A percentile compares a stretch with the other conserved stretches of the same genome.
phyloP scores from a whole-genome alignment of 2,888 invertebrate genomes.

The Siphlonurus alternatus region DNA sequence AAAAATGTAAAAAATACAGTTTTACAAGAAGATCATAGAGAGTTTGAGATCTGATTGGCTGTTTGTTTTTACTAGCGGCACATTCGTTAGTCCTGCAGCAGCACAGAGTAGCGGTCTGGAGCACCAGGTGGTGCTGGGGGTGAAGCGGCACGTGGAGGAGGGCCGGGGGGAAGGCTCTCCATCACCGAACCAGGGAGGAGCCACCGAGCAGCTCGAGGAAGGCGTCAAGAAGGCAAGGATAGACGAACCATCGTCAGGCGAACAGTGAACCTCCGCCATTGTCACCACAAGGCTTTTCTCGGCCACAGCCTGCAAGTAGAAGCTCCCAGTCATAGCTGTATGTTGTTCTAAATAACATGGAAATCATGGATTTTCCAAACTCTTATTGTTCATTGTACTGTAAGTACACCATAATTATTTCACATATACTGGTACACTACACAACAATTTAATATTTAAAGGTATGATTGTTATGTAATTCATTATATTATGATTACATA shows the following conservation, averaged over 20 bases:
- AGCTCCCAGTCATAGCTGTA: no score
- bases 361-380: no score
- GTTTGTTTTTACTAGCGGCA: slow-evolving; percentile 11
- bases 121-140: neutral
- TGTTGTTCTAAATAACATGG: no score
- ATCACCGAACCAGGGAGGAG: neutral
- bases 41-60: neutral
- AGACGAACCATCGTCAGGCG: neutral
- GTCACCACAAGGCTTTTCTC: no score
- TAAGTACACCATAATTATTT: no score
- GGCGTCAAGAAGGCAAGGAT: neutral
- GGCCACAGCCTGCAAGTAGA: neutral
- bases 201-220: neutral
- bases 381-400: no score
- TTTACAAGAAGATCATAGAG: neutral
- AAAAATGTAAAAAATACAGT: no score
- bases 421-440: no score
- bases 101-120: neutral
- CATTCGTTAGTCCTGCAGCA: slow-evolving; percentile 13
- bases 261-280: neutral
- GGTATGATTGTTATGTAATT: no score
- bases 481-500: neutral
- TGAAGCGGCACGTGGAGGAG: neutral
- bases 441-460: no score
- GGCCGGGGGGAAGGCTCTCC: neutral